Percentiles rank a stretch among this genome's conserved stretches.
These are phyloP conservation scores for Cosmia pyralina DNA, from an alignment of 2,888 invertebrate genomes.

Conservation along the genomic window DNA sequence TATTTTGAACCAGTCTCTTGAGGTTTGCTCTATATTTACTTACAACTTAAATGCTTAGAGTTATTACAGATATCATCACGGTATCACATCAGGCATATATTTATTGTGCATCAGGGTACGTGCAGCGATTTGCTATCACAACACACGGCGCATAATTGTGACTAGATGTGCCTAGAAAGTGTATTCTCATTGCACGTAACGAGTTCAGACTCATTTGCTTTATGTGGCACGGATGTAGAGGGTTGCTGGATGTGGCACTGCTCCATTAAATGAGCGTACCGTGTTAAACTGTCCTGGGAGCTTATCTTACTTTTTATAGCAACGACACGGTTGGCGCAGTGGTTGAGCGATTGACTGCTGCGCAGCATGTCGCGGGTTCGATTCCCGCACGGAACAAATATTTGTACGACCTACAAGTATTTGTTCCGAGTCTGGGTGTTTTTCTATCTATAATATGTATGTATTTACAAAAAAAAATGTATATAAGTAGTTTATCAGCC, in stretches of 20 bases:
- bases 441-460: too few species aligned
- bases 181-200: slow-evolving; percentile 69
- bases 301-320: too few species aligned
- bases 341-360: too few species aligned
- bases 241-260: slow-evolving; percentile 38
- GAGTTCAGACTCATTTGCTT: slow-evolving; percentile 63
- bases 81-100: neutral
- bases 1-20: too few species aligned
- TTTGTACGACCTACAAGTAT: too few species aligned
- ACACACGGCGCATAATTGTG: slow-evolving; percentile 28
- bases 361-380: too few species aligned
- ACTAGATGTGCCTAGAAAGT: slow-evolving; percentile 56
- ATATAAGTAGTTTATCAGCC: too few species aligned
- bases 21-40: neutral
- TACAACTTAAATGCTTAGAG: neutral
- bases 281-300: neutral
- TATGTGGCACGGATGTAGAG: slow-evolving; percentile 26
- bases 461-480: too few species aligned
- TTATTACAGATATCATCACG: slow-evolving; percentile 15
- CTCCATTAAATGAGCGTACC: neutral
- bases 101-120: slow-evolving; percentile 15
- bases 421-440: too few species aligned
- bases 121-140: slow-evolving; percentile 44
- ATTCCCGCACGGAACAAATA: too few species aligned
- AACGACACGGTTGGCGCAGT: too few species aligned